Base-by-base conservation (phyloP, 2,113 vertebrate genomes). In the Odobenus rosmarus region DNA sequence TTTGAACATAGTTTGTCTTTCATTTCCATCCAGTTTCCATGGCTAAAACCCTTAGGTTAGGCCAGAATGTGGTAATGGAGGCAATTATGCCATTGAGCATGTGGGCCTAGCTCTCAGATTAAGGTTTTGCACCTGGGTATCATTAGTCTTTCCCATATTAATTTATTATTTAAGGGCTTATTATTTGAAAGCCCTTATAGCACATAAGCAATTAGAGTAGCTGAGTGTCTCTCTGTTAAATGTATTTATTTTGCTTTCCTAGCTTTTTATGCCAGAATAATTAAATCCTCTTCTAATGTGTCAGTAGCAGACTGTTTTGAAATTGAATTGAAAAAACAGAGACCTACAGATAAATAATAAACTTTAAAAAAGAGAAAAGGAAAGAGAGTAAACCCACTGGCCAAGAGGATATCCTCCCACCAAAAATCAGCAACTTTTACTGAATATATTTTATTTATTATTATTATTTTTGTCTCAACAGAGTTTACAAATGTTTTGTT, bases 81-180 rank as follows among this genome's bases (percentile, higher is more conserved):
- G 96, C 97, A 99, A 99, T 99, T 99, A 99, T 98, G 93, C 93
- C 51, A 98, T 98, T 98, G 97, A 98, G 59, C 94, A 97, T 98
- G 97, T 1, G 82, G 79, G 86, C 93, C 94, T 85, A 95, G 96
- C 55, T 94, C 95, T 98, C 92, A 98, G 90, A 97, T 98, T 98
- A 98, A 98, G 96, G 95, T 98, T 99, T 99, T 97, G 98, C 98
- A 99, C 98, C 98, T 99, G 98, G 98, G 81, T 98, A 97, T 98
- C 98, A 99, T 99, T 99, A 99, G 98, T 98, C 95, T 98, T 96
- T 98, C 96, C 85, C 90, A 92, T 98, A 98, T 98, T 97, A 98
- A 98, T 99, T 99, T 99, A 98, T 99, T 99, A 98, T 98, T 99
- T 99, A 98, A 99, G 97, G 97, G 96, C 97, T 98, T 98, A 98